Percentiles rank a stretch among this genome's conserved stretches.
These are phyloP conservation scores for Gortyna flavago DNA, from an alignment of 2,888 invertebrate genomes.

Conservation along the genomic window DNA sequence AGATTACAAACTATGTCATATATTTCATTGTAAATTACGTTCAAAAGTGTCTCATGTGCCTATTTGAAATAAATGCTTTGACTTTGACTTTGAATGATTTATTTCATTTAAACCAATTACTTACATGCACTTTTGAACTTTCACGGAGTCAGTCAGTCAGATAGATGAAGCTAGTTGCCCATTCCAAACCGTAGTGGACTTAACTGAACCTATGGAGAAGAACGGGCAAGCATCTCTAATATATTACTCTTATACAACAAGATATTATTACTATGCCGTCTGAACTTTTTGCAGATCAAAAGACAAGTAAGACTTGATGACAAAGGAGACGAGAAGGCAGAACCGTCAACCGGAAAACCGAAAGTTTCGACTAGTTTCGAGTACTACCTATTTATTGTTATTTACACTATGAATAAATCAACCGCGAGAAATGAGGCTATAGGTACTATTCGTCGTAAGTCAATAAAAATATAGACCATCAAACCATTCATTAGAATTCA, in stretches of 20 bases:
- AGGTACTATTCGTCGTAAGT: background rate
- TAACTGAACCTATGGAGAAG: background rate
- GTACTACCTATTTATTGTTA: background rate
- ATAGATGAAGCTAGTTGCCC: background rate
- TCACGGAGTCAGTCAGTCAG: no score
- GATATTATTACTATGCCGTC: background rate
- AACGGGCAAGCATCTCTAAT: background rate
- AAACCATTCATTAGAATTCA: background rate
- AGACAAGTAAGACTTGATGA: background rate
- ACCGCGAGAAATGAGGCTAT: background rate
- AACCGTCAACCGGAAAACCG: background rate
- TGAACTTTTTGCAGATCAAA: background rate
- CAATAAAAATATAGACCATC: no score
- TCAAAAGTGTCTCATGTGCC: no score
- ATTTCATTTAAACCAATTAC: no score
- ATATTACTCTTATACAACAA: background rate
- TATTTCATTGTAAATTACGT: no score
- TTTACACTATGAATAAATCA: constrained; percentile 11
- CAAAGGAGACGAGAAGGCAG: background rate
- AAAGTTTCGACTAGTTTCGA: background rate
- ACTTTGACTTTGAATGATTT: no score
- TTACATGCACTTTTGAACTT: no score
- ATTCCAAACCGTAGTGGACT: background rate
- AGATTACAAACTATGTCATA: no score
- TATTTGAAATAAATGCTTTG: no score